A percentile compares a stretch with the other conserved stretches of the same genome.
Evolutionary conservation across 1,140 invertebrate species (phyloP).

Genomic region (Protaetia brevitarsis): DNA sequence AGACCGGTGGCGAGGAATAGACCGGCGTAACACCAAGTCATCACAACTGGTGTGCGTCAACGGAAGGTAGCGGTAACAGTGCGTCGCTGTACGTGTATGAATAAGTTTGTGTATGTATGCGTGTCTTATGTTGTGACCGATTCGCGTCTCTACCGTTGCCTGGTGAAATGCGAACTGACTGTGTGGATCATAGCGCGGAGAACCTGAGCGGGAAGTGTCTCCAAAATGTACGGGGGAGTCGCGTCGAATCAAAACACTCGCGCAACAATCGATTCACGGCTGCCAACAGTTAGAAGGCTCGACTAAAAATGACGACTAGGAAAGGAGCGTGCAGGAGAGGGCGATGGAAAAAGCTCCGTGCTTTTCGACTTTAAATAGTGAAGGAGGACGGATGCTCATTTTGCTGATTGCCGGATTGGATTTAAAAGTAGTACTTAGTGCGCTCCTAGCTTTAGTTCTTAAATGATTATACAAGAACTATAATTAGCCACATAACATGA

Average conservation of each 20-base stretch:
- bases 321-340: neutral
- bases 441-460: too few species aligned
- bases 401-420: neutral
- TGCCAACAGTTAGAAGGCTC: slow-evolving; percentile 9
- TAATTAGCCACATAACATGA: too few species aligned
- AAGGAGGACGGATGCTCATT: neutral
- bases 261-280: slow-evolving; percentile 22
- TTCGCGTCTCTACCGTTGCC: slow-evolving; percentile 25
- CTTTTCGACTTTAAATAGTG: neutral
- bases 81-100: neutral
- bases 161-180: slow-evolving; percentile 21
- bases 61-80: neutral
- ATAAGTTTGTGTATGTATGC: slow-evolving; percentile 1
- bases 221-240: slow-evolving; percentile 18
- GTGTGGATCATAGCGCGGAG: slow-evolving; percentile 1
- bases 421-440: too few species aligned
- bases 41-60: slow-evolving; percentile 24
- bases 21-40: slow-evolving; percentile 29
- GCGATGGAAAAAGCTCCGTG: neutral
- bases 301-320: neutral
- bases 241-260: slow-evolving; percentile 26
- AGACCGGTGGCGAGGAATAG: slow-evolving; percentile 25
- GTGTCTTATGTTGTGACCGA: neutral
- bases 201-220: slow-evolving; percentile 13
- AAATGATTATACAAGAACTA: too few species aligned